Evolutionary conservation across 2,113 vertebrate genomes (phyloP).

Genomic region (Psephotus haematonotus): DNA sequence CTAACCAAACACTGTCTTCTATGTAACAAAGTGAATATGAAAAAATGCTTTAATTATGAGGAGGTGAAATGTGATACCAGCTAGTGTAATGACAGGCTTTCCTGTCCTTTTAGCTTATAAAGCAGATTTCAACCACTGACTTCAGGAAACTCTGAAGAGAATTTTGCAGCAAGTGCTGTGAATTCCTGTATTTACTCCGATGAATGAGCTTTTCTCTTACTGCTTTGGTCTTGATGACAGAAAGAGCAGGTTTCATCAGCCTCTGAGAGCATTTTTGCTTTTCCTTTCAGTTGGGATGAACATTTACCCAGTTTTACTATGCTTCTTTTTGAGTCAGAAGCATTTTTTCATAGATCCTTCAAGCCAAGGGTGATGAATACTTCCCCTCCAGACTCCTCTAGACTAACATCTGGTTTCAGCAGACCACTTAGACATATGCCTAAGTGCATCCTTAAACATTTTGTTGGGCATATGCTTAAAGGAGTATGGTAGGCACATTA

Average conservation of each 20-base stretch:
- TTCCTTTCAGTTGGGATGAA: neutral
- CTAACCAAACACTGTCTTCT: neutral
- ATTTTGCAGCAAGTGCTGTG: neutral
- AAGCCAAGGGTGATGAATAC: neutral
- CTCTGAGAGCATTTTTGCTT: neutral
- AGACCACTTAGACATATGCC: neutral
- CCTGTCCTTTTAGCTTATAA: neutral
- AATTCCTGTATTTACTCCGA: neutral
- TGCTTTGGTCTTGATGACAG: neutral
- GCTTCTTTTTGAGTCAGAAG: neutral
- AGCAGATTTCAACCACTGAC: neutral
- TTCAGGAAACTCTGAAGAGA: neutral
- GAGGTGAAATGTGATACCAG: neutral
- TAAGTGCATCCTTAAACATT: conserved; percentile 23
- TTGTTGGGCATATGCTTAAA: conserved; percentile 14
- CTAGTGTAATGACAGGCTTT: neutral
- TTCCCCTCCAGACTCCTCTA: neutral
- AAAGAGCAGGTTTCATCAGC: neutral
- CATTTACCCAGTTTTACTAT: neutral
- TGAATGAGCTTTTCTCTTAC: neutral
- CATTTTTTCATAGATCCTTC: neutral
- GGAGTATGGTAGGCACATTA: neutral
- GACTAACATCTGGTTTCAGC: conserved; percentile 19
- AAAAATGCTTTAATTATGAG: conserved; percentile 1
- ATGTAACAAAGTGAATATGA: neutral